A percentile compares a stretch with the other conserved stretches of the same genome.
Evolutionary conservation across 2,797 vertebrate genomes (phyloP).

Genomic region (Cephalopachus bancanus): DNA sequence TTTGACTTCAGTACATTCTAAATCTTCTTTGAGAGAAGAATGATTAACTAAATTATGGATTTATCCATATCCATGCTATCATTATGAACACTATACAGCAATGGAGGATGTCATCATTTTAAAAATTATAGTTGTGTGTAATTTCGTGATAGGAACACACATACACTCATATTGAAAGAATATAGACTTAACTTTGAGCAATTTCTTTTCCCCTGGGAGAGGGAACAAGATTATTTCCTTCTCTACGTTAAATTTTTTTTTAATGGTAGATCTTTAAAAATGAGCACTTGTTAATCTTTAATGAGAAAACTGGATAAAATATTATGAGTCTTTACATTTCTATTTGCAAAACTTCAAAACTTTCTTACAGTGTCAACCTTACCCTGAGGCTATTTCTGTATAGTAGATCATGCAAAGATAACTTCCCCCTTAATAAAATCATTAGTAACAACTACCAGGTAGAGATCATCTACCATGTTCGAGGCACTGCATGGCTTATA

Average conservation of each 20-base stretch:
- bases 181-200: background rate
- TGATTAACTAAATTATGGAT: slow-evolving; percentile 17
- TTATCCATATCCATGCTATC: background rate
- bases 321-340: slow-evolving; percentile 28
- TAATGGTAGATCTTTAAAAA: slow-evolving; percentile 13
- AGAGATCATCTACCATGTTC: background rate
- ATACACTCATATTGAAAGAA: slow-evolving; percentile 19
- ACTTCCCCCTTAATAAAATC: slow-evolving; percentile 15
- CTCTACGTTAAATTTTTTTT: slow-evolving; percentile 27
- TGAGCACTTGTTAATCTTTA: slow-evolving; percentile 2
- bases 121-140: background rate
- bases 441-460: background rate
- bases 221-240: background rate
- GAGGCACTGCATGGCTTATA: background rate
- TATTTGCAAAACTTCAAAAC: background rate
- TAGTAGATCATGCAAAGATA: slow-evolving; percentile 26
- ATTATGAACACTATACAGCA: slow-evolving; percentile 10
- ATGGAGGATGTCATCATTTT: slow-evolving; percentile 12
- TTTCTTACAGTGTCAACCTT: slow-evolving; percentile 23
- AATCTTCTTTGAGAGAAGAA: background rate
- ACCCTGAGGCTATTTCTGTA: slow-evolving; percentile 17
- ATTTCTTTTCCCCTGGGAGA: background rate
- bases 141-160: background rate
- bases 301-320: slow-evolving; percentile 8
- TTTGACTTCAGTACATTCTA: background rate